phyloP scores from a whole-genome alignment of 2,113 vertebrate species.

The Oryzias woworae region DNA sequence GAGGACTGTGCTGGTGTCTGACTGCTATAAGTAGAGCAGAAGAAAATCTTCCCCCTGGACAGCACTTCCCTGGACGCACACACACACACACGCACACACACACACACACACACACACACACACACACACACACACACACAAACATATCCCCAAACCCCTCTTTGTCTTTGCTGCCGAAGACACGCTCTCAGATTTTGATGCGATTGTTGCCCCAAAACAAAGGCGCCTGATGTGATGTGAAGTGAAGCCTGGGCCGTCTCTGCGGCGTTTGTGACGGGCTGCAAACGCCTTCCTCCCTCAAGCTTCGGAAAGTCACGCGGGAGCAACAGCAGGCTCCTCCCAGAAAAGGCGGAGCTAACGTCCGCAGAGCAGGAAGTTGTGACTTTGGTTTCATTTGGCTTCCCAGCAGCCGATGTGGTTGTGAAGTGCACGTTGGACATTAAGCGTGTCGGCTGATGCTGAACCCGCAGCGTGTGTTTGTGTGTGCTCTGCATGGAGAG shows the following conservation, averaged over 20 bases:
- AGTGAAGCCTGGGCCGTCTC: conserved; percentile 53
- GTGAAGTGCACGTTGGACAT: background rate
- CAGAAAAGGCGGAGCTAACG: too few relatives aligned
- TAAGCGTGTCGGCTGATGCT: conserved; percentile 14
- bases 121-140: conserved; percentile 7
- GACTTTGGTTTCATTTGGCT: too few relatives aligned
- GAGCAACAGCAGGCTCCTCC: too few relatives aligned
- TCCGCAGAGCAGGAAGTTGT: too few relatives aligned
- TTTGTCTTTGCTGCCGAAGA: conserved; percentile 6
- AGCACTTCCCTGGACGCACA: conserved; percentile 30
- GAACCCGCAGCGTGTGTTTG: conserved; percentile 25
- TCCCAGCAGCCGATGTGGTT: too few relatives aligned
- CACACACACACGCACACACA: conserved; percentile 3
- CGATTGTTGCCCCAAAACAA: conserved; percentile 12
- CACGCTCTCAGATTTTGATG: conserved; percentile 6
- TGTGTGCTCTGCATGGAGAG: conserved; percentile 53
- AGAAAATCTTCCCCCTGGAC: conserved; percentile 66
- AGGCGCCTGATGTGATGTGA: conserved; percentile 50
- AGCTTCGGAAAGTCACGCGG: conserved; percentile 3
- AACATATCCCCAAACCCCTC: conserved; percentile 28
- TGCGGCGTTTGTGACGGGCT: conserved; percentile 23
- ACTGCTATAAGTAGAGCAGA: conserved; percentile 72
- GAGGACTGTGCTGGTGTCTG: conserved; percentile 60
- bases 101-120: too few relatives aligned
- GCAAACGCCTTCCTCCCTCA: conserved; percentile 18